Percentiles rank a stretch among this genome's conserved stretches.
These are phyloP conservation scores for Chelonus insularis DNA, from an alignment of 1,140 invertebrate genomes.

Conservation along the genomic window DNA sequence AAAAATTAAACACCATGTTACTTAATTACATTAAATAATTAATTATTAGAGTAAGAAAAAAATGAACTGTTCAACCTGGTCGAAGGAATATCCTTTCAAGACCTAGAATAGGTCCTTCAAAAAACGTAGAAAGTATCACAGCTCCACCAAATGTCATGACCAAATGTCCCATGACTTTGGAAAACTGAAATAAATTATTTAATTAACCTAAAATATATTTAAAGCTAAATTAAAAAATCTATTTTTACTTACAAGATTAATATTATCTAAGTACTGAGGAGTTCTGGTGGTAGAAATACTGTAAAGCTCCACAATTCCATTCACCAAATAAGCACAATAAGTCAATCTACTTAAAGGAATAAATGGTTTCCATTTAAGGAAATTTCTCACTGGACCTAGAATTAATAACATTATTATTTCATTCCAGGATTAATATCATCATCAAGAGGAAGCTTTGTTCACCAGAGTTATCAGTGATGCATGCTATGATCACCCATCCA, in stretches of 20 bases:
- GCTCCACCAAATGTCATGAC: conserved; percentile 66
- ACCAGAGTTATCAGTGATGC: conserved; percentile 73
- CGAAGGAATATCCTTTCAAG: conserved; percentile 68
- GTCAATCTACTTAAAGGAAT: conserved; percentile 68
- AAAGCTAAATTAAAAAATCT: not conserved
- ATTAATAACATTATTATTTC: too few species aligned
- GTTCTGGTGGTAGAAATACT: conserved; percentile 62
- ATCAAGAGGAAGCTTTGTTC: conserved; percentile 25
- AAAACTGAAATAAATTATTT: conserved; percentile 55
- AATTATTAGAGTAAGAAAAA: too few species aligned
- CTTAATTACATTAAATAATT: too few species aligned
- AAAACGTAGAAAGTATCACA: conserved; percentile 66
- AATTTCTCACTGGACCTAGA: conserved; percentile 62
- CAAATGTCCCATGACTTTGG: conserved; percentile 62
- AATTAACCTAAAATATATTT: conserved; percentile 30
- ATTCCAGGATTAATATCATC: too few species aligned
- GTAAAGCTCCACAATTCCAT: conserved; percentile 69
- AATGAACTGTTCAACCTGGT: too few species aligned
- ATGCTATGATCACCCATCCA: conserved; percentile 73
- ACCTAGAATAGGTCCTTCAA: conserved; percentile 72
- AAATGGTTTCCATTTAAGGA: conserved; percentile 68
- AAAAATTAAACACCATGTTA: too few species aligned
- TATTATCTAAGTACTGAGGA: conserved; percentile 58
- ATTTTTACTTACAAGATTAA: conserved; percentile 55
- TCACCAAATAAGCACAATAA: conserved; percentile 74